Base-by-base conservation (phyloP, 2,888 invertebrate species). In the Sthenelais limicola region DNA sequence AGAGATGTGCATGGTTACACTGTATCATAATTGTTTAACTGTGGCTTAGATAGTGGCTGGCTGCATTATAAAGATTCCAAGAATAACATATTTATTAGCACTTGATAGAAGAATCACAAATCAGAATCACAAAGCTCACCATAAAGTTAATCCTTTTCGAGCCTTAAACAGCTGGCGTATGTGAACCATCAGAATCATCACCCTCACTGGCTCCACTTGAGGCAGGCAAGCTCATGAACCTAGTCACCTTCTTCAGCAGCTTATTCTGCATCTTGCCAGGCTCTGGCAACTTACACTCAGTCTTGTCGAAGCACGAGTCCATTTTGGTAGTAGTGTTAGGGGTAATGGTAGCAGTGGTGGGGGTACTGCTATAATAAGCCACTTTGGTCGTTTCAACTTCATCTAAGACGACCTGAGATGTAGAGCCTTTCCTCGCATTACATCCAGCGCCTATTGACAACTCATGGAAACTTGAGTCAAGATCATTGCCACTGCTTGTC, bases 171-270 rank as follows among this genome's bases (percentile, higher is more conserved):
- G 21, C 49, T 2, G 49, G 49, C 18, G 49, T 51, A 28, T 12
- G 43, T 24, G 51, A 26, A 51, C 58, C 18, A 26, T 49, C 9
- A 48, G 48, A 2, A 66, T 58, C 47, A 24, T 38, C 66, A 33
- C 28, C 54, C 12, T 49, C 48, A 49, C 38, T 62, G 15, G 38
- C 56, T 15, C 56, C 67, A 33, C 43, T 26, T 7, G 47, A 51
- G 4, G 51, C 62, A 0, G 74, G 74, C 56, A 74, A n/a, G 51
- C 74, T 74, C 68, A 72, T 72, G 49, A 68, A 74, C 38, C 30
- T 52, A 7, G 58, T 69, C 49, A 68, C 73, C n/a, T 58, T 67
- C 30, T 30, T n/a, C 15, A 67, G 47, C 48, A 67, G 24, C 48
- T 67, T 67, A 30, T 67, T 67, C 47, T 67, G n/a, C 12, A 48